Conservation (phyloP, 2,113 vertebrate genomes). For the Anser cygnoides region DNA sequence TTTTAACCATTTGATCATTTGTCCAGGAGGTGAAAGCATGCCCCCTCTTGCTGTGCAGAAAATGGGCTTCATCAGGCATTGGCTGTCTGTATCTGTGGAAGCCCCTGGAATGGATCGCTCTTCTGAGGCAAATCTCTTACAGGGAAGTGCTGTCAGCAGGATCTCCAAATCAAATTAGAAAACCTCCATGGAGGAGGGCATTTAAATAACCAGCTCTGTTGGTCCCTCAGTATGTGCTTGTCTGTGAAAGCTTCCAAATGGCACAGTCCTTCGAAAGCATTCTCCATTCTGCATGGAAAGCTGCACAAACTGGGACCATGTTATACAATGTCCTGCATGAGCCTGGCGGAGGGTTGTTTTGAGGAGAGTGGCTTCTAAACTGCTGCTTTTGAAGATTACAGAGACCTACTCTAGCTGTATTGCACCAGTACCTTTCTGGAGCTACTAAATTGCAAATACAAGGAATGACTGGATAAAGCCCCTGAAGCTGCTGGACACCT, state of each 20-base stretch:
- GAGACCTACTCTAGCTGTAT: background rate
- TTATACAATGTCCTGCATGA: background rate
- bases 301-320: background rate
- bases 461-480: background rate
- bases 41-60: background rate
- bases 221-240: background rate
- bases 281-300: background rate
- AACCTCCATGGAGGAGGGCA: background rate
- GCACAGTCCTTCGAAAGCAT: background rate
- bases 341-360: background rate
- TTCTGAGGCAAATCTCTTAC: background rate
- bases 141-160: background rate
- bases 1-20: background rate
- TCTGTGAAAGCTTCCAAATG: background rate
- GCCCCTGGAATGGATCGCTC: background rate
- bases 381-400: background rate
- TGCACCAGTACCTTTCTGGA: accelerated
- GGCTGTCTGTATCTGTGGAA: background rate
- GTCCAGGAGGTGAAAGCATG: background rate
- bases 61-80: background rate
- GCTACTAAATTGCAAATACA: background rate
- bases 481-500: background rate
- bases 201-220: background rate
- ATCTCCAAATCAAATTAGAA: background rate
- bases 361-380: background rate